A percentile compares a stretch with the other conserved stretches of the same genome.
These are phyloP conservation scores for Ephialtes manifestator DNA, from an alignment of 2,888 invertebrate species.

Conservation along the genomic window DNA sequence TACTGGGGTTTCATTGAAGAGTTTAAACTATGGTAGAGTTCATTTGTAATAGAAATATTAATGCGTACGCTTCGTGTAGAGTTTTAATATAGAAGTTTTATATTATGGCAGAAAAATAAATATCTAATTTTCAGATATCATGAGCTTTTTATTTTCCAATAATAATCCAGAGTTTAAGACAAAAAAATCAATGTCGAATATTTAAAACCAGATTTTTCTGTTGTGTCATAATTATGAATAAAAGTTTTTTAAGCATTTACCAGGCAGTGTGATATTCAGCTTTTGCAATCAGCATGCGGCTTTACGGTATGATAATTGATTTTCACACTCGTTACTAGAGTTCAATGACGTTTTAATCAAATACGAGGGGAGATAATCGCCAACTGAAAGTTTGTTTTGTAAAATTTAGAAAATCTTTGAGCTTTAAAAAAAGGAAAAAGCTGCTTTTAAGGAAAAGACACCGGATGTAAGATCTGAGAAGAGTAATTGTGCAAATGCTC, in stretches of 20 bases:
- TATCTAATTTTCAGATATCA: neutral
- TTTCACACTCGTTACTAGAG: neutral
- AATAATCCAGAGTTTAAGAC: neutral
- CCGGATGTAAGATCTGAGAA: too few species aligned
- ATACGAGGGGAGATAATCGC: constrained; percentile 3
- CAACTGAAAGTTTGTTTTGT: neutral
- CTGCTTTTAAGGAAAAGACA: neutral
- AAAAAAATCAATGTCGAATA: neutral
- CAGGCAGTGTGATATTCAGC: neutral
- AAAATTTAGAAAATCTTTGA: neutral
- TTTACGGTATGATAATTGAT: constrained; percentile 1
- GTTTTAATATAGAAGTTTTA: too few species aligned
- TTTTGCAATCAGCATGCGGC: neutral
- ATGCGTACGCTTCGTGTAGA: too few species aligned
- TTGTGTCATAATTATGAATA: neutral
- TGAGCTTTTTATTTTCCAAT: neutral
- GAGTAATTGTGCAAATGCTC: too few species aligned
- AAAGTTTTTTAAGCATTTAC: neutral
- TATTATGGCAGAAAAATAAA: too few species aligned
- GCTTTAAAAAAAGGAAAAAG: neutral
- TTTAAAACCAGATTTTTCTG: neutral
- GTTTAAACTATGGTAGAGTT: too few species aligned
- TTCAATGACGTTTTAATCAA: constrained; percentile 17
- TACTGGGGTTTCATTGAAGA: too few species aligned
- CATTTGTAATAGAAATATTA: too few species aligned